A percentile compares a stretch with the other conserved stretches of the same genome.
Conservation (phyloP, 2,888 invertebrate genomes). For the Parelbella ahira region DNA sequence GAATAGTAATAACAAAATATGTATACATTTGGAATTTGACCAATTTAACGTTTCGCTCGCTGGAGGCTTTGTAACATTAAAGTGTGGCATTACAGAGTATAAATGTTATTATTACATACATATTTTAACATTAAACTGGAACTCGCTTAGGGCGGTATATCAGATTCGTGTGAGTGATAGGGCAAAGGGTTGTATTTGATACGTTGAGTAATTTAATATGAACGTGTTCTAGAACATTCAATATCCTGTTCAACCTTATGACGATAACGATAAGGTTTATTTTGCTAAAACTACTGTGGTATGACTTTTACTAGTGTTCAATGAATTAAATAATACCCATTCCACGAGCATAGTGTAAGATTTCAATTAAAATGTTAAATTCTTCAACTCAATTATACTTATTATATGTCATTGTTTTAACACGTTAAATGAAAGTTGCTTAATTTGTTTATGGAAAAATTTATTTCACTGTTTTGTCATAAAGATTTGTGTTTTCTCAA, state of each 20-base stretch:
- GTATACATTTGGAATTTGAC: conserved; percentile 19
- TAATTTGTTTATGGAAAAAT: no score
- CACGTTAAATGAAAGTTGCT: no score
- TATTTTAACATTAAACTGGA: conserved; percentile 23
- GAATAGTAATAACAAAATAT: conserved; percentile 14
- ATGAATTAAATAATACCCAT: no score
- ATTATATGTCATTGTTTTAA: no score
- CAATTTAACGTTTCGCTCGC: conserved; percentile 21
- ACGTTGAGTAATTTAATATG: conserved; percentile 18
- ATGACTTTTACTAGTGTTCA: no score
- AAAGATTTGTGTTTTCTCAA: no score
- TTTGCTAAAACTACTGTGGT: no score
- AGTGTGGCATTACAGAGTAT: conserved; percentile 23
- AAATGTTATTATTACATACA: conserved; percentile 23
- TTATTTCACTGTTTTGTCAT: no score
- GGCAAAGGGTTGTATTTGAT: conserved; percentile 11
- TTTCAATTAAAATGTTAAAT: no score
- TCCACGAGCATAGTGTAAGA: no score
- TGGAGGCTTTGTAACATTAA: conserved; percentile 17
- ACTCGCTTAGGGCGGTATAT: conserved; percentile 21
- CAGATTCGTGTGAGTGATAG: conserved; percentile 24
- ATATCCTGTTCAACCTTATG: neutral
- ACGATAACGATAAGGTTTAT: neutral
- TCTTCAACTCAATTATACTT: no score
- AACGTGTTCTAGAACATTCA: neutral